Base-by-base conservation (phyloP, 1,140 invertebrate genomes). In the Aphaenogaster ashmeadi region DNA sequence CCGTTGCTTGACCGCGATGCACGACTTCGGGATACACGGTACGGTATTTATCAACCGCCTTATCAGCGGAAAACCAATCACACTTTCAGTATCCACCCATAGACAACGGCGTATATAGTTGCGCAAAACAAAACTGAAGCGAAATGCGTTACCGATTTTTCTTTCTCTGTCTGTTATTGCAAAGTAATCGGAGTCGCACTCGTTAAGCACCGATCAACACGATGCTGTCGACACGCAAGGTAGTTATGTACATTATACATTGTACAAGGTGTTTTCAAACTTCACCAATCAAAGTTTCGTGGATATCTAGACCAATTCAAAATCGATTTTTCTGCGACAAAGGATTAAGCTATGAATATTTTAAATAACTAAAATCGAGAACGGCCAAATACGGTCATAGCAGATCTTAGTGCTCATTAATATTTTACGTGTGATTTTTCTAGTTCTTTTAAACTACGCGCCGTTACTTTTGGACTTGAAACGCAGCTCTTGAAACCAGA, bases 101-200 rank as follows among this genome's bases (percentile, higher is more conserved):
- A 84, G 80, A 84, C 69, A 84, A 84, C 54, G 69, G 52, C 52
- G 50, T 66, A 18, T 7, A 62, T 13, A 50, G 38, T 74, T 60
- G 54, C n/a, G 38, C 64, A 15, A 84, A 75, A 74, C 54, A 9
- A 72, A 56, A 83, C 50, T 81, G 47, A 13, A 80, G 36, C 50
- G 38, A 83, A 50, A 60, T 54, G n/a, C 54, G 69, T 75, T 74
- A 60, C 11, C 80, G 11, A 83, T 83, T 67, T 62, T 11, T 27
- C 52, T 56, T 27, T 18, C 52, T n/a, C 38, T 44, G 21, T 18
- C 67, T n/a, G 0, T 27, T 60, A 41, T 58, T 84, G 8, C n/a
- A 11, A 83, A 83, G 80, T 60, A 74, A 83, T 74, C 41, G 18
- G 41, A 60, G 21, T 83, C 7, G 67, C 41, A 72, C n/a, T 83